A percentile compares a stretch with the other conserved stretches of the same genome.
Conservation (phyloP, 2,888 invertebrate genomes). For the Nomada flava region DNA sequence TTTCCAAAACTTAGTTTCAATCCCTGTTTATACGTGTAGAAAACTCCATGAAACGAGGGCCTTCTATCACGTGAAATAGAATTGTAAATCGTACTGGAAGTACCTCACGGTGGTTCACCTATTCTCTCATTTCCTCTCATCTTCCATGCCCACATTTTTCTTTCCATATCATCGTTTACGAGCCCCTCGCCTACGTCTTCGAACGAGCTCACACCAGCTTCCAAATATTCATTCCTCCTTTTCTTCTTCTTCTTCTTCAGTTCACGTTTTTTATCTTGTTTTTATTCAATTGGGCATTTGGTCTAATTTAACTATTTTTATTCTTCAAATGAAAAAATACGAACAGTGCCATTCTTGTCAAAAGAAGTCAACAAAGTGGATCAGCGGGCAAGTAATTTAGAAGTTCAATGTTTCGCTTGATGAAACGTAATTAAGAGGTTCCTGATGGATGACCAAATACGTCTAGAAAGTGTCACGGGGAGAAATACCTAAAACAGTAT, state of each 20-base stretch:
- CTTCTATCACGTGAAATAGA: conserved; percentile 49
- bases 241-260: neutral
- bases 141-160: conserved; percentile 17
- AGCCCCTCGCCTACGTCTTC: conserved; percentile 13
- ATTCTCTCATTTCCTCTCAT: conserved; percentile 45
- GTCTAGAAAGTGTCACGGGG: conserved; percentile 8
- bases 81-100: conserved; percentile 56
- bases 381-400: too few species aligned
- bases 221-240: conserved; percentile 27
- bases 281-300: neutral
- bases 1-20: conserved; percentile 14
- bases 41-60: conserved; percentile 52
- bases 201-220: neutral
- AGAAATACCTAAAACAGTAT: conserved; percentile 7
- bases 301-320: too few species aligned
- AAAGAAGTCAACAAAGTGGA: too few species aligned
- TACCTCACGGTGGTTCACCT: conserved; percentile 20
- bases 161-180: conserved; percentile 12
- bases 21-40: conserved; percentile 11
- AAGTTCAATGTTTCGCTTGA: conserved; percentile 9
- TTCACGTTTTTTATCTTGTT: neutral
- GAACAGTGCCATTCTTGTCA: too few species aligned
- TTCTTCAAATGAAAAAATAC: too few species aligned
- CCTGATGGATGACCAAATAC: neutral
- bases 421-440: conserved; percentile 5